phyloP scores from a whole-genome alignment of 1,140 invertebrate species.

The Drosophila bifasciata region DNA sequence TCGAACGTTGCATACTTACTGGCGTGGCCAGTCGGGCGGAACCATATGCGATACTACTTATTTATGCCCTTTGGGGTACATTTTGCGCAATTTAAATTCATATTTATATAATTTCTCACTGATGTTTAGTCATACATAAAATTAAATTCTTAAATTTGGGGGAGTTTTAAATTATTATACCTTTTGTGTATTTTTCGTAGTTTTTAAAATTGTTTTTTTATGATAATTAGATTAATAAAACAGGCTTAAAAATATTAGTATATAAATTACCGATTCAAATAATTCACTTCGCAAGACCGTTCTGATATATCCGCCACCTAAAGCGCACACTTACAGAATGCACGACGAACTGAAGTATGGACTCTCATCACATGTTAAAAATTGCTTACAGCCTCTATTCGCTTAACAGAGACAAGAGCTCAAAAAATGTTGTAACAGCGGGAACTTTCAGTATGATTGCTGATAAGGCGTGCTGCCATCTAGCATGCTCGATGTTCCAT shows the following conservation, averaged over 20 bases:
- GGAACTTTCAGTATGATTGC: conserved; percentile 9
- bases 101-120: conserved; percentile 21
- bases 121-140: not conserved
- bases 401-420: conserved; percentile 12
- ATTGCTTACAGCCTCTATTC: not conserved
- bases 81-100: conserved; percentile 54
- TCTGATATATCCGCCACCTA: conserved; percentile 16
- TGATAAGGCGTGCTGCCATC: not conserved
- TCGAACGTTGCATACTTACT: conserved; percentile 67
- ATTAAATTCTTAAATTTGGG: not conserved
- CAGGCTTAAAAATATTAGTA: not conserved
- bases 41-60: conserved; percentile 44
- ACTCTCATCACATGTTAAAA: conserved; percentile 12
- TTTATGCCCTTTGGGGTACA: conserved; percentile 28
- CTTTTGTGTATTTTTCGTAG: too few relatives aligned
- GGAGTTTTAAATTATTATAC: not conserved
- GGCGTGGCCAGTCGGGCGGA: conserved; percentile 43
- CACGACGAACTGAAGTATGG: conserved; percentile 45
- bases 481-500: conserved; percentile 16
- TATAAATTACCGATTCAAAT: conserved; percentile 28
- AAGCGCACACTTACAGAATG: conserved; percentile 48
- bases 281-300: not conserved
- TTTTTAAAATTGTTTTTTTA: too few relatives aligned
- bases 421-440: not conserved
- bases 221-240: not conserved